Percentiles rank a stretch among this genome's conserved stretches.
Conservation (phyloP, 2,113 vertebrate species). For the Verasper variegatus region DNA sequence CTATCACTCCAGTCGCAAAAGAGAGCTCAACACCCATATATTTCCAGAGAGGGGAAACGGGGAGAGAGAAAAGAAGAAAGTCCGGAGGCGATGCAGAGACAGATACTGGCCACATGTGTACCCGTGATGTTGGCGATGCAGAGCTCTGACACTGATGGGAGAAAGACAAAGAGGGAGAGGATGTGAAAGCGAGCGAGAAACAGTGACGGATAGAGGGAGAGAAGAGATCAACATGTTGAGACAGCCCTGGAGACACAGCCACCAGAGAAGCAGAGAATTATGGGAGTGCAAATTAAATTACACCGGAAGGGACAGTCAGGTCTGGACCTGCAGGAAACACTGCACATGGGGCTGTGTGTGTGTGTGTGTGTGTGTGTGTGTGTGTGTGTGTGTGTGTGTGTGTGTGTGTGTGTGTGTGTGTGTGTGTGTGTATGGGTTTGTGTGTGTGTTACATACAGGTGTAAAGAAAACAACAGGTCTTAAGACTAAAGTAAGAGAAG, state of each 20-base stretch:
- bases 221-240: conserved; percentile 75
- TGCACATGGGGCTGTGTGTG: conserved; percentile 54
- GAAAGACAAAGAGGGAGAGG: conserved; percentile 57
- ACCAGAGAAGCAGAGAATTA: conserved; percentile 82
- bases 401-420: conserved; percentile 30
- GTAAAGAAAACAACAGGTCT: background rate
- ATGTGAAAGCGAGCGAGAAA: conserved; percentile 62
- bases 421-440: conserved; percentile 19
- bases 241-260: conserved; percentile 76
- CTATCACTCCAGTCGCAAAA: conserved; percentile 61
- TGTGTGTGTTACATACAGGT: background rate
- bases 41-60: conserved; percentile 43
- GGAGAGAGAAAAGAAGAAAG: conserved; percentile 15
- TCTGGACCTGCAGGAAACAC: conserved; percentile 83
- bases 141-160: conserved; percentile 67
- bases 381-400: conserved; percentile 8
- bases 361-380: conserved; percentile 24
- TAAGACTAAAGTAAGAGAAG: background rate
- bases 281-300: conserved; percentile 86
- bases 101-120: conserved; percentile 29
- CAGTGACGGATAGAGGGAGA: conserved; percentile 62
- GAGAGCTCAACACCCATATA: conserved; percentile 49
- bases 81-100: conserved; percentile 15
- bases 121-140: conserved; percentile 41
- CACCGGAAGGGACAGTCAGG: conserved; percentile 83